These are phyloP conservation scores for Denticeps clupeoides DNA, from an alignment of 2,797 vertebrate species.

Conservation along the genomic window DNA sequence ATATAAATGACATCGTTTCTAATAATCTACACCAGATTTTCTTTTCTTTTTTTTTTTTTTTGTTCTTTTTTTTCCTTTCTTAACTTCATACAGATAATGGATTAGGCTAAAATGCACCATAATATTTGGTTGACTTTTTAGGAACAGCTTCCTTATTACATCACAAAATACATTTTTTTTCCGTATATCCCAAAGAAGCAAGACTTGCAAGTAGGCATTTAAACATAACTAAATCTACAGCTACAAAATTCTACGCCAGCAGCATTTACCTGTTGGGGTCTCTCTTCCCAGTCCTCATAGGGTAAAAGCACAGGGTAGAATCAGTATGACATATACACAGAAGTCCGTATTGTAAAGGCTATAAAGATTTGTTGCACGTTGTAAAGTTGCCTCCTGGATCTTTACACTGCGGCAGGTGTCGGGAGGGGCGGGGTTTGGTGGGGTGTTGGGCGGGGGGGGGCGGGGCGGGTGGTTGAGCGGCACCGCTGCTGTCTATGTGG, in stretches of 20 bases:
- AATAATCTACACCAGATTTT: constrained; percentile 72
- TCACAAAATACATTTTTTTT: constrained; percentile 93
- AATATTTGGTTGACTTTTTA: constrained; percentile 89
- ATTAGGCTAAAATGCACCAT: constrained; percentile 90
- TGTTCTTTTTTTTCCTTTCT: constrained; percentile 56
- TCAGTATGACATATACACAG: constrained; percentile 85
- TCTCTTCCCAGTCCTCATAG: constrained; percentile 73
- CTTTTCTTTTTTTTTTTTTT: constrained; percentile 50
- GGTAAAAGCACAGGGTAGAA: constrained; percentile 59
- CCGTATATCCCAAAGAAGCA: constrained; percentile 95
- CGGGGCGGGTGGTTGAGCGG: constrained; percentile 16
- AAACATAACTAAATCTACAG: constrained; percentile 88
- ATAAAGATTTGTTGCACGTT: constrained; percentile 81
- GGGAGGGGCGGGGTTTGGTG: background rate
- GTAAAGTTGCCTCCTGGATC: constrained; percentile 71
- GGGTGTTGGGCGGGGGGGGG: background rate
- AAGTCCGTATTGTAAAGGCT: constrained; percentile 91
- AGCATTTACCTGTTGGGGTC: constrained; percentile 72
- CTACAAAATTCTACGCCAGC: constrained; percentile 81
- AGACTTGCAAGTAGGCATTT: constrained; percentile 88
- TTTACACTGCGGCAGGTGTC: constrained; percentile 57
- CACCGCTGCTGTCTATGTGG: constrained; percentile 65
- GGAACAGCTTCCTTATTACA: constrained; percentile 89
- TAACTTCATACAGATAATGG: constrained; percentile 89
- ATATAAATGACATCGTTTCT: constrained; percentile 86